A percentile compares a stretch with the other conserved stretches of the same genome.
Conservation (phyloP, 2,113 vertebrate genomes). For the Pomatorhinus ruficollis region DNA sequence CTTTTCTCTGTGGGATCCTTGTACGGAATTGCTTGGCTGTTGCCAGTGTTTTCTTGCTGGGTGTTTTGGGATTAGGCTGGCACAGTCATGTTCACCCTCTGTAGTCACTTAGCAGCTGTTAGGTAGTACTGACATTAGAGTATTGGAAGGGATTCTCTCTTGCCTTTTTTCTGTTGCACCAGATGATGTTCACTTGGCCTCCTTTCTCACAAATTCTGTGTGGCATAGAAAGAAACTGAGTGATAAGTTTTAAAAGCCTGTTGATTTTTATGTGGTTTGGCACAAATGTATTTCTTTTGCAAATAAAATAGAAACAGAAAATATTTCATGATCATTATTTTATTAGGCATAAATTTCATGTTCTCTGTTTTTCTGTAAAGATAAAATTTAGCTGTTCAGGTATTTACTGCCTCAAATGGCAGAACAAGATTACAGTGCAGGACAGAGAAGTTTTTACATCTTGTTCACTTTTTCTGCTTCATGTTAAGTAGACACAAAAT, state of each 20-base stretch:
- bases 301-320: background rate
- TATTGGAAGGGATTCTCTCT: background rate
- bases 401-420: background rate
- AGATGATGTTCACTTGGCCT: background rate
- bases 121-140: background rate
- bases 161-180: background rate
- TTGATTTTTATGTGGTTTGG: background rate
- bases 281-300: background rate
- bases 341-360: background rate
- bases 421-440: background rate
- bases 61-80: background rate
- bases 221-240: background rate
- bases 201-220: background rate
- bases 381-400: background rate
- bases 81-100: background rate
- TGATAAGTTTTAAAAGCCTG: background rate
- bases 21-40: rapidly evolving
- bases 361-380: background rate
- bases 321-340: background rate
- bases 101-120: background rate
- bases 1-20: background rate
- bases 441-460: background rate
- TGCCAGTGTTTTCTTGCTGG: background rate
- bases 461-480: background rate
- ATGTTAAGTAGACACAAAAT: background rate